Conservation (phyloP, 2,888 invertebrate species). For the Orchesella flavescens region DNA sequence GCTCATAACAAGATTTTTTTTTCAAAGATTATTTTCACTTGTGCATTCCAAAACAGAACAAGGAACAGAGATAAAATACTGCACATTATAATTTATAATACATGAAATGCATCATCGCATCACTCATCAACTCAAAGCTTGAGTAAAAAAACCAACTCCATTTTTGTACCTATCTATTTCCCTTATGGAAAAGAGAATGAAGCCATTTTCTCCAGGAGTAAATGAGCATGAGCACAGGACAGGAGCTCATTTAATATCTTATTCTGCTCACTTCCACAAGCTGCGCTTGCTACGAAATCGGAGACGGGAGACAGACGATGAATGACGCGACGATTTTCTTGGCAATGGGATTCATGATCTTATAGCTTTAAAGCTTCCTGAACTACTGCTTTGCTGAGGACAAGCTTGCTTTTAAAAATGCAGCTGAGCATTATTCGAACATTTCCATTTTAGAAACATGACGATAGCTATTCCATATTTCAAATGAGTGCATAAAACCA, state of each 20-base stretch:
- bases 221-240: not conserved
- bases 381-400: not conserved
- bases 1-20: constrained; percentile 25
- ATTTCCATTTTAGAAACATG: constrained; percentile 13
- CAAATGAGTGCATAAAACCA: not conserved
- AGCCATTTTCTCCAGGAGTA: constrained; percentile 7
- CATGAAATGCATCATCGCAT: constrained; percentile 23
- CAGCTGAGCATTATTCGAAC: constrained; percentile 8
- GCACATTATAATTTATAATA: too few species aligned
- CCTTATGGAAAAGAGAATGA: not conserved
- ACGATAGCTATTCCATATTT: not conserved
- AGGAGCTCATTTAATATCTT: constrained; percentile 4
- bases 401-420: constrained; percentile 9
- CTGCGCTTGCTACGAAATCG: not conserved
- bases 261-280: not conserved
- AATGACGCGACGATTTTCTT: constrained; percentile 39
- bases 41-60: not conserved
- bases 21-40: constrained; percentile 20
- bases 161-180: not conserved
- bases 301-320: constrained; percentile 22
- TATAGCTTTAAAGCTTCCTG: not conserved
- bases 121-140: constrained; percentile 30
- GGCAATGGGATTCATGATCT: not conserved
- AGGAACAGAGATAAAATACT: not conserved
- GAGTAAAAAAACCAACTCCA: not conserved